phyloP scores from a whole-genome alignment of 2,888 invertebrate genomes.

The Rosalia funebris region DNA sequence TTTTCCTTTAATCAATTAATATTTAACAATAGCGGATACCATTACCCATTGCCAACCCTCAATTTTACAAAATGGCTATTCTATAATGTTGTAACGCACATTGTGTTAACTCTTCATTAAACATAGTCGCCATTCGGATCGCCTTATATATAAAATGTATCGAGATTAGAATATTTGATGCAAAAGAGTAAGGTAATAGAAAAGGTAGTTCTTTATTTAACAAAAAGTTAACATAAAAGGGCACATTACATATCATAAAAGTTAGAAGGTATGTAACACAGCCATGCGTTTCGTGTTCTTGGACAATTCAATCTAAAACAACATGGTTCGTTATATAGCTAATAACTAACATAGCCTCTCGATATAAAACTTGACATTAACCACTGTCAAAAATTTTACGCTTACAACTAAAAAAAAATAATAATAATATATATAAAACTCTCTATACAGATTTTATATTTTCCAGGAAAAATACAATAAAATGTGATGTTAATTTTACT shows the following conservation, averaged over 20 bases:
- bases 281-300: conserved; percentile 50
- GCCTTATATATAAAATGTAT: conserved; percentile 32
- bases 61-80: conserved; percentile 54
- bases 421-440: conserved; percentile 51
- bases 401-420: conserved; percentile 47
- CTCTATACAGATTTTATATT: conserved; percentile 50
- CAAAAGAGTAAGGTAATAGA: conserved; percentile 35
- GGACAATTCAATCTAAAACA: conserved; percentile 41
- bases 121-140: conserved; percentile 31
- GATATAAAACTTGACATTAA: conserved; percentile 53
- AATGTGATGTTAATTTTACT: conserved; percentile 55
- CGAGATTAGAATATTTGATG: conserved; percentile 32
- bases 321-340: conserved; percentile 58
- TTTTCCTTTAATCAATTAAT: conserved; percentile 49
- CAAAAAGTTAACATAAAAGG: conserved; percentile 56
- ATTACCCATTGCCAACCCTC: conserved; percentile 57
- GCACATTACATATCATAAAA: conserved; percentile 45
- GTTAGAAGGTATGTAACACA: conserved; percentile 56
- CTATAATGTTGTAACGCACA: conserved; percentile 47
- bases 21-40: conserved; percentile 54
- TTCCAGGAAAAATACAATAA: conserved; percentile 46
- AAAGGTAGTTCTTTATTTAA: conserved; percentile 48
- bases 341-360: conserved; percentile 48
- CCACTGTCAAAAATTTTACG: conserved; percentile 53
- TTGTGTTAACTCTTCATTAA: conserved; percentile 55